Base-by-base conservation (phyloP, 2,888 invertebrate genomes). In the Drosophila tripunctata region DNA sequence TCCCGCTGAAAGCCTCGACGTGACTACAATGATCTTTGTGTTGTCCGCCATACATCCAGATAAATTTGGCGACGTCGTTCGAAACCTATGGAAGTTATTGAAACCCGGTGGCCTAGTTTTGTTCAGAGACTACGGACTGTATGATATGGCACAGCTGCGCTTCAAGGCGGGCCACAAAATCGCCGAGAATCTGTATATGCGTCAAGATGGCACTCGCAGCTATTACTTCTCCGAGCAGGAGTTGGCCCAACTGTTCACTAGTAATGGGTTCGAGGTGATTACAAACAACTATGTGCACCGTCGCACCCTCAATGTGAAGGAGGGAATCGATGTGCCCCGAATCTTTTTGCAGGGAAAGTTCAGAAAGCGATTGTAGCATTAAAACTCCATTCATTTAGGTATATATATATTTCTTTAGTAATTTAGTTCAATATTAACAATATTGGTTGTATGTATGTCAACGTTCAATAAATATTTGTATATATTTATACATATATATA, bases 71-170 rank as follows among this genome's bases (percentile, higher is more conserved):
- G 90, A 88, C 47, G 95, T 94, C 1, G 91, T 94, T 1, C 87
- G 90, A 12, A 96, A 96, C 84, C 92, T 98, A 0, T 93, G 91
- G 68, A 91, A 93, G 51, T 92, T 94, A 1, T 91, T 96, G 1
- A 94, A 93, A 35, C 94, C 95, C 0, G 97, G 96, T 1, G 99
- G 98, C 0, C 89, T 96, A 30, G 89, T 99, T 1, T 91, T 99
- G 14, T 95, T 99, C 75, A 92, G 99, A 66, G 99, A 99, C 91
- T 99, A 99, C 91, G 99, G 98, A 0, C 92, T 97, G 0, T 96
- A 98, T 88, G 99, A 99, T 90, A 97, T 99, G 96, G 97, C 99
- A 0, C 98, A 99, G 92, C 89, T 99, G 47, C 93, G 99, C 30
- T 99, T 99, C 90, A 96, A 96, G 67, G 94, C 97, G 0, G 98